Evolutionary conservation across 2,888 invertebrate genomes (phyloP), one percentile per base, ranked within the genome.

Genomic region (Latrodectus elegans): DNA sequence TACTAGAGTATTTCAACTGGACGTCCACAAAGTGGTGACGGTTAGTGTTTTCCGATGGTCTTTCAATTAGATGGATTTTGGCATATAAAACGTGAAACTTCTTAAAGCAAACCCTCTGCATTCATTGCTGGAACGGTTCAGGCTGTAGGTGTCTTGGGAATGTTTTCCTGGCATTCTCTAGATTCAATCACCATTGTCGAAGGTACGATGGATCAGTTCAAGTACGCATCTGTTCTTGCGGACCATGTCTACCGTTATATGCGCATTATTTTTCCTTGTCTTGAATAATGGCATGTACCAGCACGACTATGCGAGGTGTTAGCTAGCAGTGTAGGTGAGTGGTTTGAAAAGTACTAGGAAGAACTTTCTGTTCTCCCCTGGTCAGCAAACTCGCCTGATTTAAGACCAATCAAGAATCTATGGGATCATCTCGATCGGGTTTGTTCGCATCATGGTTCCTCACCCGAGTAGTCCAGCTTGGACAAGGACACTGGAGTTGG

Each of bases 171-270:
- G 1, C 15, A 14, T 26, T 72, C 11, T 26, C 60, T 60, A 14
- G 60, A 15, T 60, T 15, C 10, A 60, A 0, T 60, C 60, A 60
- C 14, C 49, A 22, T 26, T 15, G 26, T 49, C 1, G 15, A 72
- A 38, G 38, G 6, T 6, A 38, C 38, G 6, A 38, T 38, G 1
- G 38, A 38, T 38, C 38, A 38, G 6, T 6, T 1, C 38, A 2
- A 49, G 51, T 72, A 72, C 26, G 72, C 15, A 49, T 72, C 72
- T 49, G 9, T 72, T n/a, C 49, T 72, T 72, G 14, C 72, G 6
- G 72, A 72, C 72, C n/a, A 72, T 49, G 49, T 10, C 1, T 49
- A 72, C 49, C 12, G 49, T 10, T 38, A 72, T 17, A 72, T 38
- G 72, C 72, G 26, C 12, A 38, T 49, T 72, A 8, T 72, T 72